Conservation (phyloP, 2,888 invertebrate species). For the Xestia c-nigrum region DNA sequence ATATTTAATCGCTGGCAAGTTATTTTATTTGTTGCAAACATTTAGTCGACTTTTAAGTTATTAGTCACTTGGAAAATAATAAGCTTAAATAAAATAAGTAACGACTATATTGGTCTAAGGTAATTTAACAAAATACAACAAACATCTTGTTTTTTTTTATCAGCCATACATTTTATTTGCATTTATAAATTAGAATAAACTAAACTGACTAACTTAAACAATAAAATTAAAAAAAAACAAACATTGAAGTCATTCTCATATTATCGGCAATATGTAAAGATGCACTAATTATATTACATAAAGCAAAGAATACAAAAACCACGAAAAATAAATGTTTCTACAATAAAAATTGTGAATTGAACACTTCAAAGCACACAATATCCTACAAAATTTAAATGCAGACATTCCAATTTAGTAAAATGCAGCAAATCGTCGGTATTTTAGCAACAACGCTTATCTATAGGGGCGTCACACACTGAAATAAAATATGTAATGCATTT, state of each 20-base stretch:
- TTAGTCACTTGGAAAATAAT: too few species aligned
- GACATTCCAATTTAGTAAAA: constrained; percentile 46
- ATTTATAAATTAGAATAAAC: too few species aligned
- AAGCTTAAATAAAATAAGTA: too few species aligned
- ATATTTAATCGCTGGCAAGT: too few species aligned
- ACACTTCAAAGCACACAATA: constrained; percentile 16
- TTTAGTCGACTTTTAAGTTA: too few species aligned
- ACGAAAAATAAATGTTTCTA: background rate
- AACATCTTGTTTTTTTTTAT: too few species aligned
- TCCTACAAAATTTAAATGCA: constrained; percentile 4
- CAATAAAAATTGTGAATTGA: background rate
- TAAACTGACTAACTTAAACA: too few species aligned
- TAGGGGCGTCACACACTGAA: constrained; percentile 50
- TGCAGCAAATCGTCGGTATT: constrained; percentile 38
- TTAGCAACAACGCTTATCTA: constrained; percentile 33
- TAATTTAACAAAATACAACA: background rate
- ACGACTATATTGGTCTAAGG: background rate
- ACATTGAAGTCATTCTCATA: background rate
- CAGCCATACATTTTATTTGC: too few species aligned
- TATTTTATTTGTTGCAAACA: too few species aligned
- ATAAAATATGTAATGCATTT: constrained; percentile 71
- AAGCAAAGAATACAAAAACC: background rate
- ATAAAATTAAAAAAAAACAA: too few species aligned
- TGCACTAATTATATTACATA: too few species aligned
- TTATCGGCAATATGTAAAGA: background rate